These are phyloP conservation scores for Meloidogyne hapla DNA, from an alignment of 1,140 invertebrate genomes.

Conservation along the genomic window DNA sequence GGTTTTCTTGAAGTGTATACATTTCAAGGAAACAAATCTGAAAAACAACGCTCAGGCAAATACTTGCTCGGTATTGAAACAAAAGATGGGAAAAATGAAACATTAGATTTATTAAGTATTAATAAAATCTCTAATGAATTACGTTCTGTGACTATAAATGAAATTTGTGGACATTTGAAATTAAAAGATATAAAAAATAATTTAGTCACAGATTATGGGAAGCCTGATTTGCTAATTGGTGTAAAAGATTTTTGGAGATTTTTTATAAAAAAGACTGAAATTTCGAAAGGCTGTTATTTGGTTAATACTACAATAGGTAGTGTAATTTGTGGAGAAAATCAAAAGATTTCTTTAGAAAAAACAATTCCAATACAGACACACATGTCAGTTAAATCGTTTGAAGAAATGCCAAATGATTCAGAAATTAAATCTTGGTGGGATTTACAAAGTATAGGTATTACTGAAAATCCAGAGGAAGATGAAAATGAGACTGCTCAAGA, in stretches of 20 bases:
- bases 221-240: slow-evolving; percentile 33
- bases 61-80: background rate
- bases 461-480: slow-evolving; percentile 31
- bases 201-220: background rate
- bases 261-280: background rate
- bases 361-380: background rate
- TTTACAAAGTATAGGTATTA: slow-evolving; percentile 30
- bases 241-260: slow-evolving; percentile 35
- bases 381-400: background rate
- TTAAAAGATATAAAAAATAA: background rate
- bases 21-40: slow-evolving; percentile 5
- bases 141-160: background rate
- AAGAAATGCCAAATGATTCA: background rate
- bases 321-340: slow-evolving; percentile 7
- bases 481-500: slow-evolving; percentile 20
- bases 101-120: background rate
- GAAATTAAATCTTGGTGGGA: slow-evolving; percentile 35
- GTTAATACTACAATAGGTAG: slow-evolving; percentile 18
- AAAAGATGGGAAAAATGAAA: slow-evolving; percentile 10
- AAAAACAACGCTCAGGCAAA: background rate
- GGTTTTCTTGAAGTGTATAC: slow-evolving; percentile 20
- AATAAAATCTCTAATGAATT: slow-evolving; percentile 16
- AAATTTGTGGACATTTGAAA: too few relatives aligned
- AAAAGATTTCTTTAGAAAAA: slow-evolving; percentile 4
- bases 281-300: background rate